Evolutionary conservation across 2,113 vertebrate genomes (phyloP), one percentile per base, ranked within the genome.

Genomic region (Neodontobutis hainanensis): DNA sequence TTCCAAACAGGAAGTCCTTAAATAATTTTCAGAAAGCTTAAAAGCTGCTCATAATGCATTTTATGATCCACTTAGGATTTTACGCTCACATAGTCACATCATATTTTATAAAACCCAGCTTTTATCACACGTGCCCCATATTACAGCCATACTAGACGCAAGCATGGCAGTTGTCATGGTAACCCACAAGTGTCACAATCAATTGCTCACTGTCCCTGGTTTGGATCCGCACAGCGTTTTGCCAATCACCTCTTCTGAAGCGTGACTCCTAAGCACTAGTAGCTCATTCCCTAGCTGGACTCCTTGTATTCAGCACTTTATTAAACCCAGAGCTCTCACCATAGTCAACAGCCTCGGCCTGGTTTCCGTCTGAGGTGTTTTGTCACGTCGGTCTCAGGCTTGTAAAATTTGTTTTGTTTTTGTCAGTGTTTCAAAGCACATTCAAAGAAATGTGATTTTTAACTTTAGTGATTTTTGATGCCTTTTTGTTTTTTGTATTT

Each of bases 101-200:
- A 57, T 72, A 46, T 70, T 10, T 65, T 16, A 68, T 6, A 56
- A 12, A 83, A 74, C 61, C 47, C 74, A 47, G 46, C 48, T 43
- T 67, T 44, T 11, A 43, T 80, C 73, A 75, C 73, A 75, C 52
- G 59, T 61, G 70, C 38, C 70, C 66, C 14, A 35, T 32, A 68
- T 68, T 71, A 61, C 62, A 46, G 14, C 52, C 44, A 11, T 45
- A 45, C 77, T 63, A 47, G 53, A 35, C 34, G 73, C 36, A 65
- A 71, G 82, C 78, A 82, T 80, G 73, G 52, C 45, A 64, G 88
- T 91, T 82, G 81, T 87, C 89, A 89, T 91, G 85, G 87, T 66
- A 85, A 92, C 88, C 58, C 10, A 65, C 56, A 27, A 80, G 63
- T 77, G 75, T 88, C 61, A 81, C 75, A 78, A 88, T 92, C 88